Percentiles rank a stretch among this genome's conserved stretches.
Conservation (phyloP, 2,797 vertebrate species). For the Pachyuromys duprasi region DNA sequence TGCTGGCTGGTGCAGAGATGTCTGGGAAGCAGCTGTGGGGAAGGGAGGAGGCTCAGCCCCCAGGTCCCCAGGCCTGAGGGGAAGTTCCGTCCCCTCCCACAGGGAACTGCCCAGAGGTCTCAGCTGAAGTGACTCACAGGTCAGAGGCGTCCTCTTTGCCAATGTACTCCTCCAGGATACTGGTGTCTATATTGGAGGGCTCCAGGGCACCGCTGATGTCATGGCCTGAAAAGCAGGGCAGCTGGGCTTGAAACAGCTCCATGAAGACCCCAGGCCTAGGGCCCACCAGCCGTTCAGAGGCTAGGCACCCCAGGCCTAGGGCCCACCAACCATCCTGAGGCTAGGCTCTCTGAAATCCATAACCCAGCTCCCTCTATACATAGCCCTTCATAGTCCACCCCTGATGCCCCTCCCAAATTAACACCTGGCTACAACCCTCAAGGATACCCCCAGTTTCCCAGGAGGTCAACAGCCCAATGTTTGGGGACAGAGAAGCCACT, state of each 20-base stretch:
- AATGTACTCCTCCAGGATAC: slow-evolving; percentile 99
- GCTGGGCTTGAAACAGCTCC: neutral
- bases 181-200: slow-evolving; percentile 98
- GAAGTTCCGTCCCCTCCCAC: neutral
- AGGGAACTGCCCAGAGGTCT: neutral
- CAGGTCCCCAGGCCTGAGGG: slow-evolving; percentile 5
- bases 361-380: too few relatives aligned
- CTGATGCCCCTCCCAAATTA: neutral
- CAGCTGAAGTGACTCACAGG: slow-evolving; percentile 92
- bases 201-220: slow-evolving; percentile 99
- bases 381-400: neutral
- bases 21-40: slow-evolving; percentile 90
- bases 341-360: neutral
- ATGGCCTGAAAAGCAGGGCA: slow-evolving; percentile 90
- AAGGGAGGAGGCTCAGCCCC: slow-evolving; percentile 69
- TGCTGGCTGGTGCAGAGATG: slow-evolving; percentile 87
- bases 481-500: neutral
- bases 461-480: neutral
- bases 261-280: neutral
- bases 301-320: neutral
- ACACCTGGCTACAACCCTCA: neutral
- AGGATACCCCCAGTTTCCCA: neutral
- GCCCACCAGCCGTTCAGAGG: neutral
- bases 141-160: slow-evolving; percentile 98
- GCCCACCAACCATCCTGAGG: neutral